Evolutionary conservation across 1,140 invertebrate genomes (phyloP).

Genomic region (Hormaphis cornu): DNA sequence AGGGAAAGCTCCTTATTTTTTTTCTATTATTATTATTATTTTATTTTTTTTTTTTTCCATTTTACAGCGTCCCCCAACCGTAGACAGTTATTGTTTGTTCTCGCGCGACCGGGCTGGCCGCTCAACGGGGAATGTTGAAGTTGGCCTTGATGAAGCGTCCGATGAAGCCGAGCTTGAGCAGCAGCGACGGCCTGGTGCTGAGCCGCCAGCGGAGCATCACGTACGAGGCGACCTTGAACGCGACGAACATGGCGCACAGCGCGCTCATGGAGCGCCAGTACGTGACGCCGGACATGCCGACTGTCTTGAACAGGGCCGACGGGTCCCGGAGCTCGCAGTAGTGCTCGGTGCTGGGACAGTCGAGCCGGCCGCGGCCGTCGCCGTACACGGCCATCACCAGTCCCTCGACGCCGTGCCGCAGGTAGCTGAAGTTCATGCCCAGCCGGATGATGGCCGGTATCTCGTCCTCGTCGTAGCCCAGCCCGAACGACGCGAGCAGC

Average conservation of each 20-base stretch:
- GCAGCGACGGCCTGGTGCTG: slow-evolving; percentile 53
- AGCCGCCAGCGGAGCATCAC: slow-evolving; percentile 56
- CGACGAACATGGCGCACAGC: slow-evolving; percentile 48
- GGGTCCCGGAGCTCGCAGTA: slow-evolving; percentile 58
- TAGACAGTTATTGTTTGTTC: too few species aligned
- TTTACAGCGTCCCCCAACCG: too few species aligned
- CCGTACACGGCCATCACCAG: slow-evolving; percentile 69
- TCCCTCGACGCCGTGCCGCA: slow-evolving; percentile 70
- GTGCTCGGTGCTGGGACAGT: slow-evolving; percentile 54
- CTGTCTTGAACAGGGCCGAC: slow-evolving; percentile 36
- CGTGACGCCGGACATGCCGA: slow-evolving; percentile 51
- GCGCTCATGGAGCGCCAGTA: slow-evolving; percentile 53
- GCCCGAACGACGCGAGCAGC: slow-evolving; percentile 64
- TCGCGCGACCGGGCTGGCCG: too few species aligned
- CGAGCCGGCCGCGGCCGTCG: slow-evolving; percentile 54
- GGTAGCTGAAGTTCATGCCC: slow-evolving; percentile 72
- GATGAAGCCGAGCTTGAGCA: slow-evolving; percentile 51
- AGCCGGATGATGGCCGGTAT: slow-evolving; percentile 59
- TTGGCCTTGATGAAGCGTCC: slow-evolving; percentile 52
- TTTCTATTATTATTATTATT: too few species aligned
- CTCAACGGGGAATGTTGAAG: slow-evolving; percentile 43
- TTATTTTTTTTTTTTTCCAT: too few species aligned
- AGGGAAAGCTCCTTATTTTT: too few species aligned
- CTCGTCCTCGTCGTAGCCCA: slow-evolving; percentile 54
- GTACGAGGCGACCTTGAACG: slow-evolving; percentile 52